A percentile compares a stretch with the other conserved stretches of the same genome.
phyloP scores from a whole-genome alignment of 2,797 vertebrate species.

The Avahi laniger region DNA sequence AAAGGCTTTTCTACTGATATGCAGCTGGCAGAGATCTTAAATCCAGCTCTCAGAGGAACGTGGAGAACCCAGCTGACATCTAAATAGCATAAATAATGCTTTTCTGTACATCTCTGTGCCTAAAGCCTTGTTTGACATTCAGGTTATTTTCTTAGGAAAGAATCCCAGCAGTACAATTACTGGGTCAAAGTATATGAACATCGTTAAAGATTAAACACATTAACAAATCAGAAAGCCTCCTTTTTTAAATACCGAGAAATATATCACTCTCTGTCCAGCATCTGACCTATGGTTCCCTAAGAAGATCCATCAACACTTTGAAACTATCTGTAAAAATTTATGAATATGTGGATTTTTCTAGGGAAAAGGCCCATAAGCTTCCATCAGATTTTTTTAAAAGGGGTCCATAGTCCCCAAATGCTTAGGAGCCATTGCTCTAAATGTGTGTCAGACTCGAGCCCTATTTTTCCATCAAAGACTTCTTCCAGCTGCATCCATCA shows the following conservation, averaged over 20 bases:
- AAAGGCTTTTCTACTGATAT: neutral
- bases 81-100: neutral
- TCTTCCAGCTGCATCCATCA: neutral
- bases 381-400: neutral
- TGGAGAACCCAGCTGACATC: neutral
- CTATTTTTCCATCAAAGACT: slow-evolving; percentile 31
- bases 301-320: neutral
- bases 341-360: neutral
- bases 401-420: neutral
- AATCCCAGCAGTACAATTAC: neutral
- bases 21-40: neutral
- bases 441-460: neutral
- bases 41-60: neutral
- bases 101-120: neutral
- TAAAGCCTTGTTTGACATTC: neutral
- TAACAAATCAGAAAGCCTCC: neutral
- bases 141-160: neutral
- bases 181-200: neutral
- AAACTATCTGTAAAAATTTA: neutral
- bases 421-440: neutral
- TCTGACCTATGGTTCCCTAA: neutral
- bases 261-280: neutral
- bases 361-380: neutral
- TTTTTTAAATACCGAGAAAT: neutral
- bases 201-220: neutral